phyloP scores from a whole-genome alignment of 2,113 vertebrate genomes.

The Apeltes quadracus region DNA sequence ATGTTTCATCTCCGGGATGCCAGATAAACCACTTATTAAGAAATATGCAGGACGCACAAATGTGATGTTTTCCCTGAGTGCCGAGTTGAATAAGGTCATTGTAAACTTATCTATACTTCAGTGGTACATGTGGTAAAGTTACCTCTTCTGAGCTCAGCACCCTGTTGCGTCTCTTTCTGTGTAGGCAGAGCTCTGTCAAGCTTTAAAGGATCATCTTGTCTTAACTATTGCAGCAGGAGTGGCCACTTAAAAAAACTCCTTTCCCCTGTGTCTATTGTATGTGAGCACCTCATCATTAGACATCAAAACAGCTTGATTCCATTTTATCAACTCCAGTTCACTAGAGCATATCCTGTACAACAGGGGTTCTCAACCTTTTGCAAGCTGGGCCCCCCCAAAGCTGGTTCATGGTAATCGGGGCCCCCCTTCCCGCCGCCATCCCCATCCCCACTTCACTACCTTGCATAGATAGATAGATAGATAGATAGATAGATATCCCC shows the following conservation, averaged over 20 bases:
- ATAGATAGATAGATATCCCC: too few species aligned
- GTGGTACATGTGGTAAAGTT: background rate
- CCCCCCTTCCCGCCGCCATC: too few species aligned
- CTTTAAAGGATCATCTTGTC: background rate
- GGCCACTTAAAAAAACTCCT: background rate
- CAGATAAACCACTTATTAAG: constrained; percentile 69
- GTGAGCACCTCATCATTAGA: background rate
- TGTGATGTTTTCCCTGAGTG: constrained; percentile 58
- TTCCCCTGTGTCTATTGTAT: constrained; percentile 1
- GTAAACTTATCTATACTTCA: background rate
- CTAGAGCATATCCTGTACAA: background rate
- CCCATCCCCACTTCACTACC: too few species aligned
- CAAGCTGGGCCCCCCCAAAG: too few species aligned
- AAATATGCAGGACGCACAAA: constrained; percentile 71
- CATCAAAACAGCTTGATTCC: background rate
- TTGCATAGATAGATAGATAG: too few species aligned
- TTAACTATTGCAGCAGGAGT: background rate
- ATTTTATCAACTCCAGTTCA: background rate
- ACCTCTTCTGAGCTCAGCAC: background rate
- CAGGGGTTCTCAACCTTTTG: too few species aligned
- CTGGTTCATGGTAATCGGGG: too few species aligned
- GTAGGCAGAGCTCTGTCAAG: background rate
- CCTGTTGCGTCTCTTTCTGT: background rate
- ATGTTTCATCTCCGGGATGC: constrained; percentile 61
- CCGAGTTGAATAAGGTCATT: constrained; percentile 57